phyloP scores from a whole-genome alignment of 2,888 invertebrate genomes.

The Drosophila greeni region DNA sequence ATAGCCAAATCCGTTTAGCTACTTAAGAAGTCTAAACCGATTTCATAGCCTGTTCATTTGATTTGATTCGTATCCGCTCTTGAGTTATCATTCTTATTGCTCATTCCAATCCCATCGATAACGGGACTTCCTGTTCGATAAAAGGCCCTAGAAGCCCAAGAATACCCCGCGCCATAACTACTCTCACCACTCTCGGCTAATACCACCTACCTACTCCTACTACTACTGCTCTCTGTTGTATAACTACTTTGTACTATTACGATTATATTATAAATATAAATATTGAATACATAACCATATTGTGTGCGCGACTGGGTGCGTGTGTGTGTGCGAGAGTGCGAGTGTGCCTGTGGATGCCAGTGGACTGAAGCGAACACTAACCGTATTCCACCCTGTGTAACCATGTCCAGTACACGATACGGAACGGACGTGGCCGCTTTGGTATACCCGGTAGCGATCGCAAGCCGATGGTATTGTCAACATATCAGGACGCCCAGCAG shows the following conservation, averaged over 20 bases:
- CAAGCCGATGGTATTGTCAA: slow-evolving; percentile 95
- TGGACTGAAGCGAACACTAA: slow-evolving; percentile 63
- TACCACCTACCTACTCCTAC: slow-evolving; percentile 28
- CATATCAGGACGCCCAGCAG: slow-evolving; percentile 95
- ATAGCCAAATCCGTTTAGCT: slow-evolving; percentile 13
- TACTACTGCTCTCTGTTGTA: slow-evolving; percentile 32
- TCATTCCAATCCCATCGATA: slow-evolving; percentile 19
- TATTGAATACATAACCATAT: slow-evolving; percentile 23
- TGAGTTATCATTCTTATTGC: slow-evolving; percentile 17
- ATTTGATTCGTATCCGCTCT: slow-evolving; percentile 14
- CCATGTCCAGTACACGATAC: slow-evolving; percentile 85
- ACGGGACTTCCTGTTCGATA: slow-evolving; percentile 17
- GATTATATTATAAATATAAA: slow-evolving; percentile 21
- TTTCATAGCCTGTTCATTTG: background rate
- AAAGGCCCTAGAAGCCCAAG: slow-evolving; percentile 1
- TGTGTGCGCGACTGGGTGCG: slow-evolving; percentile 32
- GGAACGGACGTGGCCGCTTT: slow-evolving; percentile 89
- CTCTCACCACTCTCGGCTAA: slow-evolving; percentile 29
- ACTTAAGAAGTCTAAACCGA: slow-evolving; percentile 1
- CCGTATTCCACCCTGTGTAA: slow-evolving; percentile 45
- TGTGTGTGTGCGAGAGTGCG: background rate
- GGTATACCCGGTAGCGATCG: slow-evolving; percentile 91
- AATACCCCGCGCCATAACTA: slow-evolving; percentile 15
- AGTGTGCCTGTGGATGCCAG: slow-evolving; percentile 19
- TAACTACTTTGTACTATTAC: slow-evolving; percentile 28